phyloP scores from a whole-genome alignment of 2,888 invertebrate species.

The Macaria notata region DNA sequence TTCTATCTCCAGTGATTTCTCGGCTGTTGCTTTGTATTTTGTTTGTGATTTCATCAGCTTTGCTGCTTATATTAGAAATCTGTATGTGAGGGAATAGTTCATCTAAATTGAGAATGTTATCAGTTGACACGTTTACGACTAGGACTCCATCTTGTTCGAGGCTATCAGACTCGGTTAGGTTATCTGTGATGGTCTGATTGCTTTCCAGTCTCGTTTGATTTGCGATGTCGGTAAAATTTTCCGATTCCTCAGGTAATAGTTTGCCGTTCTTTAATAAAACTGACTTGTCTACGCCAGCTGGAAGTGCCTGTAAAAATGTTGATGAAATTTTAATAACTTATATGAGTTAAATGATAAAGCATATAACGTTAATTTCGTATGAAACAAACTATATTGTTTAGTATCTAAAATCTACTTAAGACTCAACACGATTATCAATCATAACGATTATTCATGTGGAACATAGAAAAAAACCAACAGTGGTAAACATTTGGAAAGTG shows the following conservation, averaged over 20 bases:
- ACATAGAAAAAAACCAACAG: too few relatives aligned
- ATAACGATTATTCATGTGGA: too few relatives aligned
- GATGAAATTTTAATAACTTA: not conserved
- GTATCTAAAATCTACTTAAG: too few relatives aligned
- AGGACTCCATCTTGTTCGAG: slow-evolving; percentile 77
- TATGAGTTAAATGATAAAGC: too few relatives aligned
- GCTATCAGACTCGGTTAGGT: slow-evolving; percentile 73
- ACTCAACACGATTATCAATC: too few relatives aligned
- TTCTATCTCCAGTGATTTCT: slow-evolving; percentile 77
- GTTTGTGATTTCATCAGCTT: slow-evolving; percentile 75
- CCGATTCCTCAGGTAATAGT: slow-evolving; percentile 63
- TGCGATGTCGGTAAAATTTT: slow-evolving; percentile 44
- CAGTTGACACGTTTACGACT: slow-evolving; percentile 72
- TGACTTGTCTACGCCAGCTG: slow-evolving; percentile 70
- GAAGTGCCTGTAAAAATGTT: slow-evolving; percentile 56
- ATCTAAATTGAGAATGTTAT: slow-evolving; percentile 73
- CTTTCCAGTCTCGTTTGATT: slow-evolving; percentile 53
- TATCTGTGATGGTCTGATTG: slow-evolving; percentile 64
- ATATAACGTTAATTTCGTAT: too few relatives aligned
- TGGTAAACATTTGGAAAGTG: too few relatives aligned
- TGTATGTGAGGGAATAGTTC: slow-evolving; percentile 70
- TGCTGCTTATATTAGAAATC: slow-evolving; percentile 63
- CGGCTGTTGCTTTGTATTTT: slow-evolving; percentile 81
- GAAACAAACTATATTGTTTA: too few relatives aligned
- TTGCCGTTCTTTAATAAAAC: slow-evolving; percentile 70